phyloP scores from a whole-genome alignment of 2,888 invertebrate genomes.

The Coenonympha glycerion region DNA sequence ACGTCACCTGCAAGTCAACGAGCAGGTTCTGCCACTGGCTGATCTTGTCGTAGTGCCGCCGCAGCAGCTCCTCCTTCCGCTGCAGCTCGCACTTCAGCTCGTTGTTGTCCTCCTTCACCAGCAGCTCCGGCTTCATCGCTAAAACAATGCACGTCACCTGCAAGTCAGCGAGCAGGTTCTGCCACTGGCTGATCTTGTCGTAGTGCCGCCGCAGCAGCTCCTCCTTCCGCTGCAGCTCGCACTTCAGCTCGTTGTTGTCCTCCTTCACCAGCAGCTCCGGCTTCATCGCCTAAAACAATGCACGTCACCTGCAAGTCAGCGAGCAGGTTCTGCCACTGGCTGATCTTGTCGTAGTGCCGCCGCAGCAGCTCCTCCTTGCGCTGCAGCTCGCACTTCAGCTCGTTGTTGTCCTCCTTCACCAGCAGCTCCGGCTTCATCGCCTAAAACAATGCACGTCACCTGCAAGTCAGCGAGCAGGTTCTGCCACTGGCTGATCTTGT shows the following conservation, averaged over 20 bases:
- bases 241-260: conserved; percentile 89
- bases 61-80: conserved; percentile 90
- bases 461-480: conserved; percentile 72
- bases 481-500: conserved; percentile 94
- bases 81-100: conserved; percentile 89
- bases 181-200: conserved; percentile 94
- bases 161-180: conserved; percentile 87
- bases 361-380: conserved; percentile 92
- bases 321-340: conserved; percentile 88
- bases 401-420: conserved; percentile 92
- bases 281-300: too few species aligned
- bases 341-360: conserved; percentile 92
- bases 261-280: conserved; percentile 94
- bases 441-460: conserved; percentile 35
- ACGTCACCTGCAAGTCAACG: conserved; percentile 61
- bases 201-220: conserved; percentile 90
- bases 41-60: conserved; percentile 92
- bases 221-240: conserved; percentile 92
- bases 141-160: conserved; percentile 85
- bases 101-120: conserved; percentile 90
- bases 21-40: conserved; percentile 89
- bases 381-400: conserved; percentile 86
- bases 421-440: conserved; percentile 55
- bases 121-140: conserved; percentile 68
- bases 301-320: conserved; percentile 65